Evolutionary conservation across 1,140 invertebrate species (phyloP).

Genomic region (Rhyzopertha dominica): DNA sequence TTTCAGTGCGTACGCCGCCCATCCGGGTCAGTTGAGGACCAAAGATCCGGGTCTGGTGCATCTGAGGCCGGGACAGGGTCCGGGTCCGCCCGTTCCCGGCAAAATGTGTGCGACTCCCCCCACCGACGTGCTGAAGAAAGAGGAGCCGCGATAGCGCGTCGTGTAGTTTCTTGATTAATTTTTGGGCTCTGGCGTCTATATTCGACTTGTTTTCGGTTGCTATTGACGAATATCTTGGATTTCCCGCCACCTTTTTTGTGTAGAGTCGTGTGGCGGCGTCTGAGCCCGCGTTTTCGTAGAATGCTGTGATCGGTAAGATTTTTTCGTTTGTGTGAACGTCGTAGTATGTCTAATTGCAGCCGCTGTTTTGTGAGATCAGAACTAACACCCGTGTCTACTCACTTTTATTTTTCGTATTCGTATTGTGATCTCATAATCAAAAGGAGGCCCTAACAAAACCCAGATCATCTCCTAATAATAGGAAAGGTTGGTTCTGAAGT

Average conservation of each 20-base stretch:
- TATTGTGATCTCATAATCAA: conserved; percentile 16
- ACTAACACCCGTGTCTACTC: too few relatives aligned
- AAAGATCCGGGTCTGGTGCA: conserved; percentile 59
- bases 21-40: conserved; percentile 49
- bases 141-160: conserved; percentile 43
- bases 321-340: too few relatives aligned
- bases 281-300: too few relatives aligned
- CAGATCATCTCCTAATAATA: neutral
- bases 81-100: conserved; percentile 26
- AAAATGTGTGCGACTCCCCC: conserved; percentile 39
- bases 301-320: too few relatives aligned
- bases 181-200: conserved; percentile 8
- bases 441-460: neutral
- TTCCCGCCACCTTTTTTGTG: too few relatives aligned
- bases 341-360: too few relatives aligned
- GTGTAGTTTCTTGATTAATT: neutral
- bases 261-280: too few relatives aligned
- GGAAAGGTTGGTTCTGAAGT: too few relatives aligned
- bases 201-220: conserved; percentile 7
- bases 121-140: conserved; percentile 40
- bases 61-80: conserved; percentile 33
- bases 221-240: too few relatives aligned
- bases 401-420: too few relatives aligned
- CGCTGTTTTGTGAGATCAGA: too few relatives aligned
- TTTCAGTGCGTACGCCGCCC: conserved; percentile 59